Percentiles rank a stretch among this genome's conserved stretches.
These are phyloP conservation scores for Lysandra coridon DNA, from an alignment of 2,888 invertebrate species.

Conservation along the genomic window DNA sequence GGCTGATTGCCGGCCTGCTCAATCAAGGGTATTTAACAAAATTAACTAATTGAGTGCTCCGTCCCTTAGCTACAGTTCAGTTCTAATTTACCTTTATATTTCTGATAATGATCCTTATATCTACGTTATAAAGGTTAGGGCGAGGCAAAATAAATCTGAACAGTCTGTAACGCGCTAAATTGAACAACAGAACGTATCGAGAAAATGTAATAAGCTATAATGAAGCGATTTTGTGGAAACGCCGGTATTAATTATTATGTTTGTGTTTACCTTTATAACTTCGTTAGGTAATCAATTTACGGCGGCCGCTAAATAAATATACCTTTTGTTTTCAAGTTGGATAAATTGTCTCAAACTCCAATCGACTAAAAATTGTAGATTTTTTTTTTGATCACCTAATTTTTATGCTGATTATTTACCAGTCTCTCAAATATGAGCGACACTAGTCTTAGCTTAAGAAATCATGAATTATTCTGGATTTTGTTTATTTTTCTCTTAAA, in stretches of 20 bases:
- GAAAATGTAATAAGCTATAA: conserved; percentile 64
- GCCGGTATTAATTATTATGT: conserved; percentile 50
- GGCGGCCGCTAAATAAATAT: neutral
- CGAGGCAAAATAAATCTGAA: neutral
- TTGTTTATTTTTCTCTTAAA: no score
- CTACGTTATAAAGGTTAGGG: neutral
- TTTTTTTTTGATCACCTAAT: no score
- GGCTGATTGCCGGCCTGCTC: conserved; percentile 79
- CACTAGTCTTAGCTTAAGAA: no score
- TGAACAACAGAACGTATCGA: conserved; percentile 66
- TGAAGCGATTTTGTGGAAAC: conserved; percentile 57
- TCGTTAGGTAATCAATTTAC: conserved; percentile 5
- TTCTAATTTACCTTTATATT: neutral
- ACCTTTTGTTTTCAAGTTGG: neutral
- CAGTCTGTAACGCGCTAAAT: conserved; percentile 52
- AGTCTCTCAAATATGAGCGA: no score
- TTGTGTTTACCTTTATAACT: conserved; percentile 35
- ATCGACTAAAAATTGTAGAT: neutral
- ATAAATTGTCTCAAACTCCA: neutral
- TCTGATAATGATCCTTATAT: neutral
- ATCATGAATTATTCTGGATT: no score
- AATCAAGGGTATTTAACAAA: conserved; percentile 80
- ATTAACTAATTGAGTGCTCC: conserved; percentile 78
- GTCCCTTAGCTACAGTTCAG: conserved; percentile 39
- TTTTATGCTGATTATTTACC: no score